Evolutionary conservation across 1,140 invertebrate species (phyloP).

Genomic region (Drosophila gunungcola): DNA sequence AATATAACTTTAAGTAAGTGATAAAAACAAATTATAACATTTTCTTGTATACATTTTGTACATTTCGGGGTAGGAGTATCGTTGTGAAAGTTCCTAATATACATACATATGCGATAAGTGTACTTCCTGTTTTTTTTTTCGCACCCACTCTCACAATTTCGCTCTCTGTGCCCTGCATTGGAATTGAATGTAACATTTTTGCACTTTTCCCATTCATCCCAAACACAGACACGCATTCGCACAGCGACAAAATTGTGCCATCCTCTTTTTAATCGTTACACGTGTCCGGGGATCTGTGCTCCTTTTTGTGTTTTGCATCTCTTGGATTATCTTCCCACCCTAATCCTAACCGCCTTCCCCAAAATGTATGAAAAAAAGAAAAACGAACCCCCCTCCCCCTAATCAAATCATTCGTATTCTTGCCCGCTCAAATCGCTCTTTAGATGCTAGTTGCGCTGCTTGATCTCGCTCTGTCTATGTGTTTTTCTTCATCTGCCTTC

Average conservation of each 20-base stretch:
- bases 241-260: background rate
- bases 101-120: background rate
- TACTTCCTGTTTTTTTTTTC: background rate
- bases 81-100: background rate
- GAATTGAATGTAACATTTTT: background rate
- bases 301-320: background rate
- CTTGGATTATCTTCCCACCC: background rate
- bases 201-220: background rate
- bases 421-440: slow-evolving; percentile 38
- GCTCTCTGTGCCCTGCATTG: background rate
- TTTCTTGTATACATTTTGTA: background rate
- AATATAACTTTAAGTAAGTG: too few species aligned
- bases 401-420: slow-evolving; percentile 34
- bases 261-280: background rate
- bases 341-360: background rate
- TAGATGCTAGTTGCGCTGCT: slow-evolving; percentile 62
- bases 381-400: too few species aligned
- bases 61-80: slow-evolving; percentile 6
- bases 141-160: background rate
- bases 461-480: slow-evolving; percentile 13
- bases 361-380: slow-evolving; percentile 5
- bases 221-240: background rate
- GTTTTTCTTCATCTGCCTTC: background rate
- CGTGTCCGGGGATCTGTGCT: background rate
- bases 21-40: too few species aligned